Evolutionary conservation across 2,797 vertebrate species (phyloP).

Genomic region (Phylloscopus collybita): DNA sequence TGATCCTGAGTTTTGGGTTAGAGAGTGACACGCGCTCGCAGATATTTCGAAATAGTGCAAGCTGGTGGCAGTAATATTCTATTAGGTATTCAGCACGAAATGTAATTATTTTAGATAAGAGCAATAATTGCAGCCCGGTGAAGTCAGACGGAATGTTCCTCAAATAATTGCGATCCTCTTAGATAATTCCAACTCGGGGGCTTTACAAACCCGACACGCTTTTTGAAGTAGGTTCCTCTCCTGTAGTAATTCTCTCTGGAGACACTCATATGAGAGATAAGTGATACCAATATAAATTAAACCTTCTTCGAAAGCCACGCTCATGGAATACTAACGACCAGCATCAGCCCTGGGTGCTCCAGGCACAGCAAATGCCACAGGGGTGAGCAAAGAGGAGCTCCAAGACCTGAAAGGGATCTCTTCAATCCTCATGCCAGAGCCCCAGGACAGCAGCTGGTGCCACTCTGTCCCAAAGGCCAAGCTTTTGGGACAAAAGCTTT

Average conservation of each 20-base stretch:
- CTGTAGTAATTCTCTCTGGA: constrained; percentile 29
- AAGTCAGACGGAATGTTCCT: constrained; percentile 44
- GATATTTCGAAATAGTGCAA: constrained; percentile 18
- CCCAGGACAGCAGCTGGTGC: neutral
- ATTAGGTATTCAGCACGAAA: constrained; percentile 64
- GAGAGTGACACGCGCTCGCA: neutral
- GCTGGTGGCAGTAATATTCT: constrained; percentile 54
- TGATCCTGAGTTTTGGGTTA: neutral
- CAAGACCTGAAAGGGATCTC: neutral
- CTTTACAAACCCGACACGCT: neutral
- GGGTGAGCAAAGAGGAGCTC: neutral
- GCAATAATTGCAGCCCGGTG: constrained; percentile 2
- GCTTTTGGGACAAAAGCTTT: too few relatives aligned
- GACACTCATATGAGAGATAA: constrained; percentile 44
- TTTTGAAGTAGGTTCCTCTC: constrained; percentile 55
- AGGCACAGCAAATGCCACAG: neutral
- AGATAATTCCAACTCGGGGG: constrained; percentile 52
- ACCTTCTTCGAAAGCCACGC: neutral
- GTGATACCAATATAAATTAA: constrained; percentile 43
- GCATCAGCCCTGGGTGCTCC: neutral
- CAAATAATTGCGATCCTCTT: constrained; percentile 54
- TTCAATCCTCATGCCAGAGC: neutral
- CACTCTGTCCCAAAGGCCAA: neutral
- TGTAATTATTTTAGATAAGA: constrained; percentile 58
- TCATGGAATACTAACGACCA: neutral